Conservation (phyloP, 2,797 vertebrate genomes). For the Salmo trutta region DNA sequence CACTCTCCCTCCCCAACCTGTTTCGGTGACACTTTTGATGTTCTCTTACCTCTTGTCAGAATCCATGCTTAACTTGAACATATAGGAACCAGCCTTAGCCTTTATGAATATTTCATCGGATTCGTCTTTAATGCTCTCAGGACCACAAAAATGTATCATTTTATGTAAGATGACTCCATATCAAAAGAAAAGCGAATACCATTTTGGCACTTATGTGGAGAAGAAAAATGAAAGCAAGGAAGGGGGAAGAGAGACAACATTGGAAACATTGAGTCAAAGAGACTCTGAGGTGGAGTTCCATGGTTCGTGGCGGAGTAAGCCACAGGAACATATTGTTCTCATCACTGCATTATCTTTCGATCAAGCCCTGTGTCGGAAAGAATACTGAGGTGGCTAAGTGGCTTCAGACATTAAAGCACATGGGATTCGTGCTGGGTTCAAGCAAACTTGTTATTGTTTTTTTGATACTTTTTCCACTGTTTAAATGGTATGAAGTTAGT, state of each 20-base stretch:
- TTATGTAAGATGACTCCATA: neutral
- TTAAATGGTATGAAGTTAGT: neutral
- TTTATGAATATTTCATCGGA: conserved; percentile 1
- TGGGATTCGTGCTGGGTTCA: neutral
- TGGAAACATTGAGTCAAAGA: conserved; percentile 2
- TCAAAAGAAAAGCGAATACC: neutral
- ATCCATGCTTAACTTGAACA: neutral
- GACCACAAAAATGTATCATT: neutral
- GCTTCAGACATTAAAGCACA: conserved; percentile 1
- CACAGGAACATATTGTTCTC: conserved; percentile 5
- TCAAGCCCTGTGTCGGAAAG: neutral
- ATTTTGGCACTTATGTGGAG: neutral
- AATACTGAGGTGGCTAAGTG: neutral
- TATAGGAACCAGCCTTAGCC: neutral
- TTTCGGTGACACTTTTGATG: neutral
- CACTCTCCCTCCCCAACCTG: neutral
- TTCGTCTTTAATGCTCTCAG: neutral
- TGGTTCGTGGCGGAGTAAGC: neutral
- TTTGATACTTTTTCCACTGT: neutral
- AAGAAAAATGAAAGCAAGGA: neutral
- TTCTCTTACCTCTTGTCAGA: neutral
- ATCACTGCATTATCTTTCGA: neutral
- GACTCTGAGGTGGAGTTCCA: neutral
- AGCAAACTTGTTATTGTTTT: neutral
- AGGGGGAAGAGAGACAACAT: neutral